phyloP scores from a whole-genome alignment of 2,113 vertebrate species.

The Corythornis cristatus region DNA sequence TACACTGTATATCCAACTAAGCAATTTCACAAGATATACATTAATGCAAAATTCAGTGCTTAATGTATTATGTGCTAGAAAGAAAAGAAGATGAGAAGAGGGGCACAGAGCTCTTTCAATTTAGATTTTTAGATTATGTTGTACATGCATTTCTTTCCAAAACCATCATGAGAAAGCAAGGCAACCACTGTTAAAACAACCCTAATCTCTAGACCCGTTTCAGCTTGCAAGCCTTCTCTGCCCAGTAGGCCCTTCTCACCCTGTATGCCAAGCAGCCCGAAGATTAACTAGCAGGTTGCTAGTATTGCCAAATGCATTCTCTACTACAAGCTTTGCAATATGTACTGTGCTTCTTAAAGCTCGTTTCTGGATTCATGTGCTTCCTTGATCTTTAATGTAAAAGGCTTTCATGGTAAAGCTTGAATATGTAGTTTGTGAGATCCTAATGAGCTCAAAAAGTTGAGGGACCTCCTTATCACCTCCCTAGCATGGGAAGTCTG shows the following conservation, averaged over 20 bases:
- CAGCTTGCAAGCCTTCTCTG: neutral
- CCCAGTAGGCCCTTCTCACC: neutral
- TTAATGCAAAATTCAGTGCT: neutral
- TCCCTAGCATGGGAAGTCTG: neutral
- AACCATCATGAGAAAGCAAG: neutral
- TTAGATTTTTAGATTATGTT: neutral
- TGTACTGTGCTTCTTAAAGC: neutral
- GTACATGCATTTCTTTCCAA: neutral
- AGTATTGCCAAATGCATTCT: neutral
- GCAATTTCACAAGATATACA: neutral
- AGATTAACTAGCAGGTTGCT: neutral
- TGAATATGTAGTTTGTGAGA: neutral
- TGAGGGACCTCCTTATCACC: neutral
- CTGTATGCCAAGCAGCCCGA: neutral
- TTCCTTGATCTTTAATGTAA: neutral
- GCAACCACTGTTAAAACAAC: neutral
- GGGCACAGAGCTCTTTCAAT: neutral
- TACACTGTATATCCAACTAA: neutral
- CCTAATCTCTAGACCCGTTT: neutral
- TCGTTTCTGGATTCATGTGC: neutral
- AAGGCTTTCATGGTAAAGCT: neutral
- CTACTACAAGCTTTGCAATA: neutral
- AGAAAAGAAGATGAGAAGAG: neutral
- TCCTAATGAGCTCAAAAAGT: neutral
- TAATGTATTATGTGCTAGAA: neutral